phyloP scores from a whole-genome alignment of 92 coral and sea anemone species.

The Phenganax stokvisi region DNA sequence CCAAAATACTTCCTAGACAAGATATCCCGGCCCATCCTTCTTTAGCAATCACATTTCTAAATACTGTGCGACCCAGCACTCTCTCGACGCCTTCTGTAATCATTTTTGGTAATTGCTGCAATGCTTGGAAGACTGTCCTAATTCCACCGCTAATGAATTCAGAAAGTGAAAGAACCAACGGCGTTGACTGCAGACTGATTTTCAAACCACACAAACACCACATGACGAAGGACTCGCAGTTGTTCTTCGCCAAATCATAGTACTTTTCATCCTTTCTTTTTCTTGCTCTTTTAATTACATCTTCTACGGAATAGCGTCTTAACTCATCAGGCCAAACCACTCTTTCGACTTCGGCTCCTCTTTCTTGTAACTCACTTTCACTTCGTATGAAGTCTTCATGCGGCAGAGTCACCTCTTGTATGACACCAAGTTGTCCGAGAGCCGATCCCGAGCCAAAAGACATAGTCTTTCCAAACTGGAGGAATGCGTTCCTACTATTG shows the following conservation, averaged over 20 bases:
- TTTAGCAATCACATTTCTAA: not conserved
- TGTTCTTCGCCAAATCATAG: constrained; percentile 27
- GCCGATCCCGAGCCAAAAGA: constrained; percentile 7
- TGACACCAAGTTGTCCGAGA: constrained; percentile 15
- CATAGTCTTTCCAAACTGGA: not conserved
- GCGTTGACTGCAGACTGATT: constrained; percentile 30
- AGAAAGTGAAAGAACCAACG: not conserved
- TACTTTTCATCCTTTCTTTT: constrained; percentile 17
- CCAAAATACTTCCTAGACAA: not conserved
- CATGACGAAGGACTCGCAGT: constrained; percentile 43
- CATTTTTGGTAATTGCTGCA: constrained; percentile 2
- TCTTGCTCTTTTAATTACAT: constrained; percentile 33
- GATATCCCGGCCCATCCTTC: not conserved
- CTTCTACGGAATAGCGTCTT: constrained; percentile 25
- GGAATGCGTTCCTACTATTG: not conserved
- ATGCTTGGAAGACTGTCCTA: constrained; percentile 16
- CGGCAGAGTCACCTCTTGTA: constrained; percentile 33
- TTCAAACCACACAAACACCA: constrained; percentile 41
- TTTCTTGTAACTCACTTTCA: constrained; percentile 28
- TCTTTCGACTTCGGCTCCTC: constrained; percentile 36
- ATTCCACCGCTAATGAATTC: constrained; percentile 12
- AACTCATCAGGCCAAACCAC: constrained; percentile 51
- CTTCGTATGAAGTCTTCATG: constrained; percentile 37
- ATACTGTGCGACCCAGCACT: constrained; percentile 6
- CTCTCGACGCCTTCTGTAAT: constrained; percentile 17